Evolutionary conservation across 2,888 invertebrate genomes (phyloP).

Genomic region (Uropetala carovei): DNA sequence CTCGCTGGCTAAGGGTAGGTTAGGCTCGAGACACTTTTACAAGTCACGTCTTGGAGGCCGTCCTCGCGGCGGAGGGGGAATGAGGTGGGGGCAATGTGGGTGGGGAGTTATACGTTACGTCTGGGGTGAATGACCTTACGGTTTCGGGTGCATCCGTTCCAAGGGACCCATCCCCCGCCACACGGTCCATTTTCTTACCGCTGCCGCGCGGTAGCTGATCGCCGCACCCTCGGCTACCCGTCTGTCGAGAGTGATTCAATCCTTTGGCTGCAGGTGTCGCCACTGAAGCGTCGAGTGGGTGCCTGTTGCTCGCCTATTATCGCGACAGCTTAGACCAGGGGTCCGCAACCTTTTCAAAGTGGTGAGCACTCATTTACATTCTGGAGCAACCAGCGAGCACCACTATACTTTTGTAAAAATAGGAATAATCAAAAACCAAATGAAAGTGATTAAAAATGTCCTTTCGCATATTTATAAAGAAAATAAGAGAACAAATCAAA

Average conservation of each 20-base stretch:
- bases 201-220: background rate
- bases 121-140: slow-evolving; percentile 6
- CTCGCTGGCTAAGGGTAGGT: slow-evolving; percentile 19
- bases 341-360: background rate
- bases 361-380: too few relatives aligned
- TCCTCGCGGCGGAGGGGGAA: too few relatives aligned
- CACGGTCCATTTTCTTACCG: background rate
- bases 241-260: background rate
- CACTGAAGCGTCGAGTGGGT: background rate
- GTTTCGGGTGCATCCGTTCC: background rate
- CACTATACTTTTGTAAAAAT: too few relatives aligned
- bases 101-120: background rate
- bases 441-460: too few relatives aligned
- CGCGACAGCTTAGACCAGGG: background rate
- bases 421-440: too few relatives aligned
- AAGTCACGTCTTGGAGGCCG: background rate
- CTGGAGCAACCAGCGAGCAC: too few relatives aligned
- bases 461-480: too few relatives aligned
- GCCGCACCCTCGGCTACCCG: background rate
- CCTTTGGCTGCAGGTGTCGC: background rate
- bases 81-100: too few relatives aligned
- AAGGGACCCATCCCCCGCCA: background rate
- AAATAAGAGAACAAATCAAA: too few relatives aligned
- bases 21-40: slow-evolving; percentile 32
- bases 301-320: background rate